Base-by-base conservation (phyloP, 2,113 vertebrate genomes). In the Grammomys dolichurus region DNA sequence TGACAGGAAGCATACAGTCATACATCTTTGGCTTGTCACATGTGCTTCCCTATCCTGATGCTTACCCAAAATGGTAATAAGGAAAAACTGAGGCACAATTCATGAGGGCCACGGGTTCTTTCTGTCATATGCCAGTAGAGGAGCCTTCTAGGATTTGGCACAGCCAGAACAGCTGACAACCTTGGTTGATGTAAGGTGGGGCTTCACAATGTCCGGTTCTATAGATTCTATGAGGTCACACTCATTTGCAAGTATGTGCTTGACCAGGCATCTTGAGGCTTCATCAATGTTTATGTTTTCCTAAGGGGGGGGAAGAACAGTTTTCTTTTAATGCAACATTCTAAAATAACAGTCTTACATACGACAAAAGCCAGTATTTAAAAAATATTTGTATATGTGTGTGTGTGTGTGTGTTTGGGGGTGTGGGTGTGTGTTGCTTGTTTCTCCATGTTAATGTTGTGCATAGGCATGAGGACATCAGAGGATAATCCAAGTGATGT, bases 201-300 rank as follows among this genome's bases (percentile, higher is more conserved):
- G 99, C 26, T 99, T 99, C 97, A 99, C 98, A 77, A 99, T 98
- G 97, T 99, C 99, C 0, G 99, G 98, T 70, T 99, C 98, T 40
- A 99, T 96, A 0, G 98, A 98, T 94, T 99, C 99, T 97, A 99
- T 97, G 91, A 99, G 98, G 96, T 99, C 99, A 40, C 98, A 99
- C 97, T 99, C 99, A 1, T 98, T 99, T 36, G 99, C 99, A 96
- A 99, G 99, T 92, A 99, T 99, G 97, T 99, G 99, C 96, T 99
- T 99, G 97, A 99, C 99, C 95, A 99, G 98, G 98, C 99, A 99
- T 98, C 99, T 99, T 91, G 99, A 99, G 54, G 99, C 99, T 97
- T 99, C 99, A 0, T 98, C 98, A 73, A 99, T 99, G 98, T 99
- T 99, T 97, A 99, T 98, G 75, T 99, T 99, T 97, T 99, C 99